Base-by-base conservation (phyloP, 2,888 invertebrate genomes). In the Diarsia rubi region DNA sequence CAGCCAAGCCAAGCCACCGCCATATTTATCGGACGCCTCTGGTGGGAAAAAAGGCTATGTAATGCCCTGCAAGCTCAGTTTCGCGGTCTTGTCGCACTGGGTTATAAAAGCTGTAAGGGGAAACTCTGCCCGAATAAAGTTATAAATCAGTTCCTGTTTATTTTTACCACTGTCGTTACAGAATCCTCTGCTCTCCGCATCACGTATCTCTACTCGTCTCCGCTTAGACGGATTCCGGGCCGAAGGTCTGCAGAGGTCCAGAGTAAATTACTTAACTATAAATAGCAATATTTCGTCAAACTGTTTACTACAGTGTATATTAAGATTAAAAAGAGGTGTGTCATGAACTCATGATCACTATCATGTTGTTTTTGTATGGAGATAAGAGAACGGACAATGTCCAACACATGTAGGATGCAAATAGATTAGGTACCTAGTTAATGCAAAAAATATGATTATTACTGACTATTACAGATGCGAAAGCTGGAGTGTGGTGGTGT, bases 291-390 rank as follows among this genome's bases (percentile, higher is more conserved):
- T 62, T n/a, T n/a, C n/a, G 42, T n/a, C 14, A 42, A 62, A n/a
- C 1, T 31, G 31, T 59, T 62, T 42, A n/a, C 42, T 62, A 60
- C 27, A 42, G n/a, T n/a, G 21, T 69, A 19, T 27, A 5, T 42
- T 37, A 54, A 64, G 78, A 77, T 65, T 24, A 69, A 52, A 79
- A 79, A 24, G 79, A 69, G 73, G 80, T 73, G 80, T 79, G 80
- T 73, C 60, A 57, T 54, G 70, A 81, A 80, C 59, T 73, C 60
- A 57, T 54, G 70, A 81, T 79, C 59, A 52, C 16, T 31, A 70
- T 52, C 75, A 70, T 60, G 12, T 19, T 74, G 75, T 71, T 75
- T 21, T 64, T 2, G 67, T 54, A 64, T 80, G 75, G 11, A 0
- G 70, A 65, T 80, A 44, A 64, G 45, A 21, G 1, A 16, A 31